Base-by-base conservation (phyloP, 2,888 invertebrate species). In the Agonopterix arenella region DNA sequence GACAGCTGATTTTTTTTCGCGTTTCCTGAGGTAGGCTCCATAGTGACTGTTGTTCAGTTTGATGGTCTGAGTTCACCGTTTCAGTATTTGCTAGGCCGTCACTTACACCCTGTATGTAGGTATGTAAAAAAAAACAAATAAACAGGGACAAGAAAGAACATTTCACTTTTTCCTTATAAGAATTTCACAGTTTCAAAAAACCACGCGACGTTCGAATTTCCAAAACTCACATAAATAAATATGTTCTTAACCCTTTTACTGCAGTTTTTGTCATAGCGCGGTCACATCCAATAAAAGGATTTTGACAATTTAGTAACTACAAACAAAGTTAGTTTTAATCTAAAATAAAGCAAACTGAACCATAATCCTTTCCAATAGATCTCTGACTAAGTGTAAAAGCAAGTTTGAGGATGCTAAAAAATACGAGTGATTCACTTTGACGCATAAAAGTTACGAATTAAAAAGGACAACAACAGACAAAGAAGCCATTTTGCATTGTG, bases 401-500 rank as follows among this genome's bases (percentile, higher is more conserved):
- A 42, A 48, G 44, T 59, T 60, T 56, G 58, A 57, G 59, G 57
- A 43, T 48, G 65, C 66, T 75, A 63, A 70, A 66, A 68, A 66
- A 61, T 62, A 67, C 62, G 61, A 68, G 71, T 86, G 85, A 86
- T 73, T 86, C 86, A 86, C 79, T 84, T 83, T 78, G 78, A 80
- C 83, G 84, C 85, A 80, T 86, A 84, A 84, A 84, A 84, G 80
- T 82, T 71, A 84, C 73, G 84, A 88, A 88, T 86, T 88, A 86
- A 80, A 83, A 86, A 81, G 79, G 82, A 83, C 84, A 88, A 88
- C 85, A 88, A 60, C 73, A 69, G 76, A 86, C 88, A 86, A 88
- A 85, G 84, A 79, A 72, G 70, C 76, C 83, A 84, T 89, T 89
- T 88, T 89, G 88, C 88, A 84, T 84, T 76, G 66, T 79, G 59